A percentile compares a stretch with the other conserved stretches of the same genome.
Conservation (phyloP, 53 echinoderm and acorn worm genomes). For the Arbacia lixula region DNA sequence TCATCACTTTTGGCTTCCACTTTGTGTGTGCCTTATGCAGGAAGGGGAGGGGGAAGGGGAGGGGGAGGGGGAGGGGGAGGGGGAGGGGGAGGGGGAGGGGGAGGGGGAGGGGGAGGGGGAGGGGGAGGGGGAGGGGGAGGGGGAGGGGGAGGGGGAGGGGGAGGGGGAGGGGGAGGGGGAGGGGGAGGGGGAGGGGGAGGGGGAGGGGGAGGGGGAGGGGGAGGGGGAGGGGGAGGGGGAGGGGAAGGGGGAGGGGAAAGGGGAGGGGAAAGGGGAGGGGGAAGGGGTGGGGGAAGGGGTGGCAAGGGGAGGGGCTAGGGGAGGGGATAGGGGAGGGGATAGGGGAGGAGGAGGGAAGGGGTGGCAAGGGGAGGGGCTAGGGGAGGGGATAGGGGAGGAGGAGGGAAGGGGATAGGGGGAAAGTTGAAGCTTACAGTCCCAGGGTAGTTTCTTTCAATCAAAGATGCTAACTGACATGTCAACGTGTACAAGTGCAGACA, state of each 20-base stretch:
- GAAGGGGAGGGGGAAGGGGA: background rate
- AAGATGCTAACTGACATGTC: conserved; percentile 37
- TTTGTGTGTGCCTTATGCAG: background rate
- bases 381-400: no score
- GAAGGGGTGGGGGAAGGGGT: background rate
- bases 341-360: background rate
- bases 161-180: background rate
- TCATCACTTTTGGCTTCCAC: background rate
- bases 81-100: background rate
- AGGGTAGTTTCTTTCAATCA: conserved; percentile 43
- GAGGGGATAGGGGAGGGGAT: background rate
- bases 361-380: background rate
- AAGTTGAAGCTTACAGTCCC: background rate
- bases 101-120: background rate
- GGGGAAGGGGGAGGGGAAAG: conserved; percentile 10
- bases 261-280: conserved; percentile 17
- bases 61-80: background rate
- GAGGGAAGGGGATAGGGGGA: background rate
- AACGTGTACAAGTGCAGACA: conserved; percentile 46
- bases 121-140: background rate
- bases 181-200: background rate
- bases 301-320: conserved; percentile 5
- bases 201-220: background rate
- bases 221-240: background rate
- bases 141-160: background rate